phyloP scores from a whole-genome alignment of 2,797 vertebrate genomes.

The Malurus leucopterus region DNA sequence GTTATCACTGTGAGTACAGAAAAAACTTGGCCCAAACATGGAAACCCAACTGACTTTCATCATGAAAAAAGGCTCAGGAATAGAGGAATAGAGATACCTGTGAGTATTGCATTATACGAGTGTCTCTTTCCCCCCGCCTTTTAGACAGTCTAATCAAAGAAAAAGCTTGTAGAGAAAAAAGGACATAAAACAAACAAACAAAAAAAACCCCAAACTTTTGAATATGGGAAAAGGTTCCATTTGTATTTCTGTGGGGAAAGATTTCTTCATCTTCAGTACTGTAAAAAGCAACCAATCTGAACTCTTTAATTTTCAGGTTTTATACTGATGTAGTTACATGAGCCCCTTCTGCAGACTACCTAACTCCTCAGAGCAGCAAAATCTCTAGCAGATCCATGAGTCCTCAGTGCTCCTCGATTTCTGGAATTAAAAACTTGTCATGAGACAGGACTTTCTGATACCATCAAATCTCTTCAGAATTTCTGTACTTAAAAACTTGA shows the following conservation, averaged over 20 bases:
- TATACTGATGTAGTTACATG: background rate
- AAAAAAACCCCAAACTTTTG: background rate
- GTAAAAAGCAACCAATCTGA: background rate
- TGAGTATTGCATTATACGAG: background rate
- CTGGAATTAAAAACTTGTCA: background rate
- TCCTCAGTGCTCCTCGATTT: background rate
- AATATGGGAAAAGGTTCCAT: background rate
- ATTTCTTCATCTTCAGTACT: background rate
- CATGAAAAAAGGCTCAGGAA: background rate
- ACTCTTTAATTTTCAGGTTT: background rate
- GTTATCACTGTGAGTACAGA: background rate
- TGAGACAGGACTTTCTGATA: background rate
- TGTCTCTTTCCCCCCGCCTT: background rate
- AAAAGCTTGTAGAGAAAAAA: background rate
- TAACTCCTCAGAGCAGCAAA: background rate
- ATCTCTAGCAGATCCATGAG: background rate
- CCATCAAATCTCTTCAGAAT: background rate
- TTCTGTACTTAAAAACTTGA: background rate
- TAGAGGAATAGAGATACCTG: background rate
- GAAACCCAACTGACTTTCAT: background rate
- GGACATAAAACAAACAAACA: no score
- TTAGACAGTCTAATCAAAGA: background rate
- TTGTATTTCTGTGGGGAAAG: background rate
- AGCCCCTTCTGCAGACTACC: background rate
- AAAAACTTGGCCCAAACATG: slow-evolving; percentile 18